These are phyloP conservation scores for Ecliptopera silaceata DNA, from an alignment of 2,888 invertebrate genomes.

Conservation along the genomic window DNA sequence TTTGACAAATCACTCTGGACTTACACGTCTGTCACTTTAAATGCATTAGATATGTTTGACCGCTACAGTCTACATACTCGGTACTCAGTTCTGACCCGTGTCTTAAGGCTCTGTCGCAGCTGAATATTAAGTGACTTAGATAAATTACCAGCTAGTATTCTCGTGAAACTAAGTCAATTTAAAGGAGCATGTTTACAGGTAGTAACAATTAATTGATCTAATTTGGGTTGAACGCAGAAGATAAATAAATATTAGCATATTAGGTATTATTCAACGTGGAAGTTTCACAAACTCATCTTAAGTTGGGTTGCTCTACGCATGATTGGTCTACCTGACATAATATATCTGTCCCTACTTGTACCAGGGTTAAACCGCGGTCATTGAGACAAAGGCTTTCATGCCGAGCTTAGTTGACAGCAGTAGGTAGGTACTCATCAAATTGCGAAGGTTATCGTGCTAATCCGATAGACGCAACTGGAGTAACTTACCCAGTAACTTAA, in stretches of 20 bases:
- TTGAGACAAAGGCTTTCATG: background rate
- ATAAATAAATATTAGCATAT: too few relatives aligned
- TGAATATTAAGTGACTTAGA: too few relatives aligned
- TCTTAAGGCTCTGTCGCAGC: too few relatives aligned
- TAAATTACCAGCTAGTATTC: too few relatives aligned
- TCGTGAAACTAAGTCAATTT: too few relatives aligned
- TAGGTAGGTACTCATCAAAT: background rate
- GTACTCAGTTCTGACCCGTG: too few relatives aligned
- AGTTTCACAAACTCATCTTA: background rate
- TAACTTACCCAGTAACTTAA: slow-evolving; percentile 25
- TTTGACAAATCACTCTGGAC: slow-evolving; percentile 25
- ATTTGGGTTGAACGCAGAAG: too few relatives aligned
- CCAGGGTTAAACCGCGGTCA: background rate
- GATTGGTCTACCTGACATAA: background rate
- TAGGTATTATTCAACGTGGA: too few relatives aligned
- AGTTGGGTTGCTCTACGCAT: background rate
- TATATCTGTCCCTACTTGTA: background rate
- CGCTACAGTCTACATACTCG: background rate
- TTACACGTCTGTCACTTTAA: slow-evolving; percentile 6
- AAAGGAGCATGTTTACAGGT: too few relatives aligned
- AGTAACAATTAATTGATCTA: too few relatives aligned
- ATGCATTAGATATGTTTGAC: background rate
- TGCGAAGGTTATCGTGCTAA: background rate
- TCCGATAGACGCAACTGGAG: slow-evolving; percentile 1
- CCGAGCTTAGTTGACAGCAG: background rate